Percentiles rank a stretch among this genome's conserved stretches.
Evolutionary conservation across 1,140 invertebrate genomes (phyloP).

Genomic region (Agrilus planipennis): DNA sequence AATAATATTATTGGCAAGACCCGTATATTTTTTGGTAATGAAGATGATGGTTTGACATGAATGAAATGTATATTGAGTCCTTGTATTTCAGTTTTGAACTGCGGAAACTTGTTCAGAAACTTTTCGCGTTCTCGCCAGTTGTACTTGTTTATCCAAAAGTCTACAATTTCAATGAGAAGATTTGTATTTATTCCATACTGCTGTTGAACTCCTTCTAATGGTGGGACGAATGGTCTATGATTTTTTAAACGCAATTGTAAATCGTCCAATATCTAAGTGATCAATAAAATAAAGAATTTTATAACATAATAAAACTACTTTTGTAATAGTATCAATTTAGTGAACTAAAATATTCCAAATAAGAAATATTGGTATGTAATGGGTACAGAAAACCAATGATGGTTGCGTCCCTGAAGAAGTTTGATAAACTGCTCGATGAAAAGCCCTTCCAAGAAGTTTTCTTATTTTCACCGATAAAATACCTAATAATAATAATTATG

Average conservation of each 20-base stretch:
- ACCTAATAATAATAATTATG: no score
- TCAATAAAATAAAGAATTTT: no score
- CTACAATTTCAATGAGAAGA: constrained; percentile 37
- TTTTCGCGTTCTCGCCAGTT: constrained; percentile 44
- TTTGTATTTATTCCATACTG: constrained; percentile 44
- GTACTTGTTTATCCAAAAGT: constrained; percentile 47
- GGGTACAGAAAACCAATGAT: no score
- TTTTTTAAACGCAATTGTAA: constrained; percentile 33
- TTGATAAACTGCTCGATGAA: no score
- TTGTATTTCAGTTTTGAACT: constrained; percentile 39
- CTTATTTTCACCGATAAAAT: no score
- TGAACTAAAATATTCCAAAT: no score
- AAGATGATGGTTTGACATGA: constrained; percentile 6
- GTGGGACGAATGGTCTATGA: constrained; percentile 25
- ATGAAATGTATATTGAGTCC: constrained; percentile 15
- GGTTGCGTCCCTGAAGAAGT: no score
- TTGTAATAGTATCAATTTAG: no score
- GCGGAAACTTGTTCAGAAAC: constrained; percentile 42
- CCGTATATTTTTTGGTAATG: constrained; percentile 15
- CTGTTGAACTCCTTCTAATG: constrained; percentile 40
- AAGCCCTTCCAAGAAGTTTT: no score
- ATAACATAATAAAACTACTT: no score
- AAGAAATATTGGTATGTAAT: no score
- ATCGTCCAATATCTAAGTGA: constrained; percentile 30
- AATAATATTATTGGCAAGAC: constrained; percentile 61